Base-by-base conservation (phyloP, 2,113 vertebrate genomes). In the Baryphthengus martii region DNA sequence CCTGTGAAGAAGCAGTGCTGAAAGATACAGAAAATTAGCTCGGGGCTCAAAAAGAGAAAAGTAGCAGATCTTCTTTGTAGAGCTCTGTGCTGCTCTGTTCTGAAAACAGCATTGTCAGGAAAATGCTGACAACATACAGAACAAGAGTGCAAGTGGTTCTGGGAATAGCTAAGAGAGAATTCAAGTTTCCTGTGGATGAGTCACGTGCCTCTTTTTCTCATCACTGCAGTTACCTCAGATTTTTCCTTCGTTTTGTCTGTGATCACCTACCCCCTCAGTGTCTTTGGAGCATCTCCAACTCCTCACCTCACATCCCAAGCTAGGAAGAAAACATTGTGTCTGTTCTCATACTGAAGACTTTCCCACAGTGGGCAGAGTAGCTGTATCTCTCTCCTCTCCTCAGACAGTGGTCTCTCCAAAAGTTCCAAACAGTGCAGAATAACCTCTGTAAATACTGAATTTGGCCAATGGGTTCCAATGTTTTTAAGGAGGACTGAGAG, bases 231-330 rank as follows among this genome's bases (percentile, higher is more conserved):
- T 77, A 83, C 73, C 63, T 83, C 26, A 68, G 73, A 56, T 62
- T 50, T 80, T 70, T 79, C 70, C 63, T 79, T 77, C 55, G 47
- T 67, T 86, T 50, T 80, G 19, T 8, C 47, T 66, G 42, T 9
- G 45, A 70, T 53, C 0, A 1, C 49, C 44, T 90, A 3, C 0
- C 5, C 39, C 8, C 18, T 49, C 52, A 3, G 2, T 74, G 23
- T 55, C 49, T 79, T 70, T 95, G 88, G 68, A 95, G 52, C 42
- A 63, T 25, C 68, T 93, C 79, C 80, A 76, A 1, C 53, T 92
- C 83, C 50, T 52, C 35, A 53, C 76, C 67, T 92, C 82, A 56
- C 39, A 71, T 77, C 13, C 0, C 86, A 85, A 89, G 23, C 85
- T 49, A 50, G 23, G 37, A 73, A 53, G 84, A 56, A 85, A 82